Evolutionary conservation across 2,797 vertebrate species (phyloP), one percentile per base, ranked within the genome.

Genomic region (Enteromius treurensis): DNA sequence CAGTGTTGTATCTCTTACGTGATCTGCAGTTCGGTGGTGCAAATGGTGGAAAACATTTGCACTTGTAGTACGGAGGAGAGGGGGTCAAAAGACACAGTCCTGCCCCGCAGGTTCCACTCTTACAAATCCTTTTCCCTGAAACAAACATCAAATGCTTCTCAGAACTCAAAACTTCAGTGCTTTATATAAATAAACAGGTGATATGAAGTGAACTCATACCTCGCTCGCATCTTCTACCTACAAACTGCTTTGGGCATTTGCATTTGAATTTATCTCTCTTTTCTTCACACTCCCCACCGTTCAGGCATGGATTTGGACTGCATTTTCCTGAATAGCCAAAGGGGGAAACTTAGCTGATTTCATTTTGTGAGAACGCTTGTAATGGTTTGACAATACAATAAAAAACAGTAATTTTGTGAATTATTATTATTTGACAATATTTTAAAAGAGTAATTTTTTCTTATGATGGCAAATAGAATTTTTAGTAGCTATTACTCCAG

Each of bases 1-100:
- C 42, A 64, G 13, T 37, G 60, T 62, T 40, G 6, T 6, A 64
- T 10, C 26, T 7, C 91, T 91, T 84, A 95, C 95, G n/a, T 37
- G 2, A 75, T 86, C 1, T 90, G 82, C 94, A 99, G 94, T 90
- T 1, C 88, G 96, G 93, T 90, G 96, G 97, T 92, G 95, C 87
- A 93, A 96, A 93, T 88, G 98, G 91, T 37, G 47, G 40, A 80
- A 90, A 93, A 91, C 95, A 95, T 88, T 93, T 95, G 90, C 95
- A 95, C 84, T 92, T 90, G 15, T 80, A 95, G 88, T 45, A 94
- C 0, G 95, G 95, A n/a, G 77, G 21, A 1, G 2, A 86, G 1
- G 91, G 90, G 8, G 90, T 95, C 79, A 94, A 76, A 69, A 95
- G 92, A 84, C 95, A 95, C 68, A 94, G 92, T 7, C 94, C 95